A percentile compares a stretch with the other conserved stretches of the same genome.
phyloP scores from a whole-genome alignment of 2,888 invertebrate genomes.

The Microplitis manilae region DNA sequence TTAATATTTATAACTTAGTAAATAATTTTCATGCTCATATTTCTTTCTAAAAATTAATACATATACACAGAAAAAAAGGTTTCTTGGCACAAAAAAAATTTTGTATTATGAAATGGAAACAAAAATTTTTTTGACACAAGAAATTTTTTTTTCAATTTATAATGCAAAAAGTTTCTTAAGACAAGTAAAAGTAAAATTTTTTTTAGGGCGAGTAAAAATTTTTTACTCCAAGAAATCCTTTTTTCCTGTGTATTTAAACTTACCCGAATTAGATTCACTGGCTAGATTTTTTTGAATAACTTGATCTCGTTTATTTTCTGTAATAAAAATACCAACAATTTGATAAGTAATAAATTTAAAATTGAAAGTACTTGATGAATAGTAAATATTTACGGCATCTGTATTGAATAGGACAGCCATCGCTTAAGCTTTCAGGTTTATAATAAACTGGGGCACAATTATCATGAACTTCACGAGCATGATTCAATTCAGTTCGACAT shows the following conservation, averaged over 20 bases:
- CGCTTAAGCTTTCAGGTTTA: conserved; percentile 47
- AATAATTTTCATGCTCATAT: neutral
- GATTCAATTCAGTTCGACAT: conserved; percentile 52
- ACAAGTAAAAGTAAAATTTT: no score
- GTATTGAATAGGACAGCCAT: conserved; percentile 48
- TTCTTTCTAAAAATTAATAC: neutral
- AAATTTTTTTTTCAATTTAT: no score
- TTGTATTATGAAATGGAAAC: no score
- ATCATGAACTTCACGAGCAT: conserved; percentile 36
- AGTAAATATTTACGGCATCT: conserved; percentile 61
- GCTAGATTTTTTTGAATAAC: neutral
- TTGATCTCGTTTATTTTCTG: conserved; percentile 23
- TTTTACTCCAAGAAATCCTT: no score
- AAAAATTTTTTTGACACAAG: no score
- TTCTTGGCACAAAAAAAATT: no score
- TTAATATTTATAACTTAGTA: neutral
- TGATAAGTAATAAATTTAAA: neutral
- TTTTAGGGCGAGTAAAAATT: no score
- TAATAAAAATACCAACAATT: neutral
- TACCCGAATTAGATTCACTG: neutral
- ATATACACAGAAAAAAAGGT: no score
- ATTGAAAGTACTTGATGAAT: neutral
- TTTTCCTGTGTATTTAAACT: no score
- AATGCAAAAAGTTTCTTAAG: no score
- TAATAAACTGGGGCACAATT: conserved; percentile 60